Evolutionary conservation across 2,888 invertebrate species (phyloP).

Genomic region (Xestia ashworthii): DNA sequence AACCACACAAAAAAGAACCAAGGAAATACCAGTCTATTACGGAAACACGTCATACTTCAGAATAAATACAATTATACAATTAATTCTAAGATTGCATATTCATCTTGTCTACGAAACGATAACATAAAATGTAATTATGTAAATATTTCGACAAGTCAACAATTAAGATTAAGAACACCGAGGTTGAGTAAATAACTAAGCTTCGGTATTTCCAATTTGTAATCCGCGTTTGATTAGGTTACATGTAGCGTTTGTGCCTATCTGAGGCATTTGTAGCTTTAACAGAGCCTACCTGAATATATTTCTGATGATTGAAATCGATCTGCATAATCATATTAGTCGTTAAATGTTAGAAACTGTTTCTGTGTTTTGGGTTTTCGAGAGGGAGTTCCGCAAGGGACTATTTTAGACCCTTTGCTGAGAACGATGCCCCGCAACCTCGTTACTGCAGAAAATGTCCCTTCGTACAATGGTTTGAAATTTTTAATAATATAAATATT

Average conservation of each 20-base stretch:
- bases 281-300: constrained; percentile 28
- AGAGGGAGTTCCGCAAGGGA: constrained; percentile 32
- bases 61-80: constrained; percentile 50
- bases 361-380: neutral
- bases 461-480: neutral
- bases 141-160: constrained; percentile 61
- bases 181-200: constrained; percentile 54
- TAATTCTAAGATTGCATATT: constrained; percentile 49
- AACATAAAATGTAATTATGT: constrained; percentile 65
- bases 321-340: constrained; percentile 10
- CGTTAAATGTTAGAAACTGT: constrained; percentile 8
- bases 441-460: neutral
- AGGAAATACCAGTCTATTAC: constrained; percentile 31
- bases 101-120: constrained; percentile 53
- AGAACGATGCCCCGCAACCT: neutral
- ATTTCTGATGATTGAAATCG: constrained; percentile 38
- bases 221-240: constrained; percentile 56
- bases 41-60: constrained; percentile 40
- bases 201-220: constrained; percentile 62
- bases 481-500: neutral
- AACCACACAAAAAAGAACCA: constrained; percentile 3
- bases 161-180: constrained; percentile 64
- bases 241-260: constrained; percentile 43
- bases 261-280: constrained; percentile 38
- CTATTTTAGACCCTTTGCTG: constrained; percentile 8